These are phyloP conservation scores for Drosophila melanogaster DNA, from an alignment of 1,140 invertebrate genomes.

Conservation along the genomic window DNA sequence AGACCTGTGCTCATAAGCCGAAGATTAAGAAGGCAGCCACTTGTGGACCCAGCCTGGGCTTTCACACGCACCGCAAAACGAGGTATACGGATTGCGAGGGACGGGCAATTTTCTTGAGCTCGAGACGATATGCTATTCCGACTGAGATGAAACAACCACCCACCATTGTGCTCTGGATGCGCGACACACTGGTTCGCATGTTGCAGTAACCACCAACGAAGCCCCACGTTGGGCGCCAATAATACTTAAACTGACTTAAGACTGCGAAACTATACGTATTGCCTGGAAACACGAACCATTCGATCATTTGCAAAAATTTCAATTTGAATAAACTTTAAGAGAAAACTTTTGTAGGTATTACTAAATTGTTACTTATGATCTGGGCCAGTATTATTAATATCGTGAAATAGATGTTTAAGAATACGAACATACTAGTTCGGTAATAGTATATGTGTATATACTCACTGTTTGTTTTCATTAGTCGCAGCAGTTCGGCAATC, in stretches of 20 bases:
- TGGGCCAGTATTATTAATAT: no score
- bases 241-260: neutral
- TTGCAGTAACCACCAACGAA: neutral
- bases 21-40: neutral
- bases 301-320: neutral
- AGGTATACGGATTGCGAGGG: constrained; percentile 58
- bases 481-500: constrained; percentile 89
- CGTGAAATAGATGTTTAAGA: no score
- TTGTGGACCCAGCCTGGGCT: neutral
- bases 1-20: neutral
- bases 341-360: no score
- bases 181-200: constrained; percentile 11
- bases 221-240: constrained; percentile 6
- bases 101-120: constrained; percentile 60
- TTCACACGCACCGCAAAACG: neutral
- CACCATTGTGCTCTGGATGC: constrained; percentile 52
- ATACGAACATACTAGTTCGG: no score
- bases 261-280: neutral
- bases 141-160: constrained; percentile 79
- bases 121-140: constrained; percentile 61
- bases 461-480: constrained; percentile 86
- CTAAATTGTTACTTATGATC: no score
- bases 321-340: constrained; percentile 1
- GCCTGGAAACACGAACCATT: neutral
- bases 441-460: constrained; percentile 2